Base-by-base conservation (phyloP, 1,140 invertebrate species). In the Agraylea sexmaculata region DNA sequence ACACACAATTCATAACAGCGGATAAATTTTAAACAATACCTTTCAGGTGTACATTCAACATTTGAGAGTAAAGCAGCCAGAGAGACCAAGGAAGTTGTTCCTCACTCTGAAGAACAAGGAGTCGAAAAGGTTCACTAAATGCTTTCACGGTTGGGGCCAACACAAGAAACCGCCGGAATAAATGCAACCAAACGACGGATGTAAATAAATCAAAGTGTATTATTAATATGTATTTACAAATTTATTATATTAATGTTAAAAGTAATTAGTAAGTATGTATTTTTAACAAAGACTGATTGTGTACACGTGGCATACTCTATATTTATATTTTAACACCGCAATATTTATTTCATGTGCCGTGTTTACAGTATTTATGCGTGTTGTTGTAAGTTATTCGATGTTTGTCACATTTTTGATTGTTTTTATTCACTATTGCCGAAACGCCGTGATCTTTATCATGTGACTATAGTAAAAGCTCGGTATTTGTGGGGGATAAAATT, bases 81-180 rank as follows among this genome's bases (percentile, higher is more conserved):
- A 95, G 15, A 72, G 68, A 43, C 86, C 86, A 2, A 68, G 95
- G 42, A 97, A 97, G 68, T 65, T 99, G 38, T 87, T 94, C 62
- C 73, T 97, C n/a, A 93, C 92, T 16, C 72, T 97, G 41, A 99
- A 97, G 68, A 90, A 91, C 55, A 94, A 94, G 56, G 95, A 99
- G 65, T 91, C 90, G 10, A 75, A 75, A 49, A 73, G 87, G 51
- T 99, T 99, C 64, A 87, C 83, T 33, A 95, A 95, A 65, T 98
- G 95, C 64, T 99, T 99, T 75, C 96, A 99, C 62, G 95, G 92
- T 29, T 99, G 96, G 96, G 77, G 78, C 43, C 60, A 64, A 33
- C 80, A 85, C 53, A 84, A 83, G 59, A 70, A 69, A 50, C 73
- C 78, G 27, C 78, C 74, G 21, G 78, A 80, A 52, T 80, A 73